Evolutionary conservation across 53 echinoderm and acorn worm genomes (phyloP).

Genomic region (Antedon mediterranea): DNA sequence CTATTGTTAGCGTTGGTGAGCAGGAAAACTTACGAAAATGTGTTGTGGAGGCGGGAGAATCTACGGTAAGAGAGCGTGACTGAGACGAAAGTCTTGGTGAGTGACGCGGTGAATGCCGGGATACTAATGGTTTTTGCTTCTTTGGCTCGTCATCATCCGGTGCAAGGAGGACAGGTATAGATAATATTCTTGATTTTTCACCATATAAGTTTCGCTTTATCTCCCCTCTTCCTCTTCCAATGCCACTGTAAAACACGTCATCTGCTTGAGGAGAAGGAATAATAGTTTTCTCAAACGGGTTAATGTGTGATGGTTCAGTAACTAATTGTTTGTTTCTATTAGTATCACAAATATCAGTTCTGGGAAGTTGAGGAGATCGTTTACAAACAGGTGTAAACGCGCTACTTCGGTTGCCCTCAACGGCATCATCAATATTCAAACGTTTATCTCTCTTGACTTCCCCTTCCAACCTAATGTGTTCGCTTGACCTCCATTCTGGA

Average conservation of each 20-base stretch:
- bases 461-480: not conserved
- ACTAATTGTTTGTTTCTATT: not conserved
- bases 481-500: constrained; percentile 1
- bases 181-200: not conserved
- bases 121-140: not conserved
- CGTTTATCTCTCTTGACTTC: not conserved
- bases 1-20: not conserved
- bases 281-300: not conserved
- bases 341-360: constrained; percentile 35
- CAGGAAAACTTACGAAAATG: not conserved
- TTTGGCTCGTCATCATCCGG: not conserved
- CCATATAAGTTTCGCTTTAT: not conserved
- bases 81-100: not conserved
- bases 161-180: not conserved
- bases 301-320: not conserved
- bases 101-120: not conserved
- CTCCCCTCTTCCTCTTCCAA: not conserved
- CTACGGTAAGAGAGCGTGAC: not conserved
- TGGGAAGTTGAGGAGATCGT: constrained; percentile 45
- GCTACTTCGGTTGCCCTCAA: constrained; percentile 46
- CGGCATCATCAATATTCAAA: not conserved
- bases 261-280: not conserved
- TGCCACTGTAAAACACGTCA: not conserved
- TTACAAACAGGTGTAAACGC: constrained; percentile 75
- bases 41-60: not conserved